Conservation (phyloP, 2,797 vertebrate species). For the Peromyscus aztecus region DNA sequence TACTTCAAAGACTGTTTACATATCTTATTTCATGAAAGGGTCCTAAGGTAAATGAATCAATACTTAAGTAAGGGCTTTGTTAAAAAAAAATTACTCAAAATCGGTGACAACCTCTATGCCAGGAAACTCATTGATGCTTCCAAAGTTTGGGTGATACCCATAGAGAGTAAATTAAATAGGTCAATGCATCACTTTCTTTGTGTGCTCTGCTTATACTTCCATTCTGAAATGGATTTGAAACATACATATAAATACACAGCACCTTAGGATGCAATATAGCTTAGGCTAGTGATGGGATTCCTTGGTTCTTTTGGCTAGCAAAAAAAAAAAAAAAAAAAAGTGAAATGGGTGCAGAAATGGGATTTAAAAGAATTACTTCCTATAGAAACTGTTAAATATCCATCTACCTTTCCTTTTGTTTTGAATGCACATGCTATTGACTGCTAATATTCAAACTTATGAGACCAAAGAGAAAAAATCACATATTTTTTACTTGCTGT, state of each 20-base stretch:
- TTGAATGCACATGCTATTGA: neutral
- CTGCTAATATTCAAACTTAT: neutral
- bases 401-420: neutral
- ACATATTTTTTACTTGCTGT: neutral
- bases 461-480: neutral
- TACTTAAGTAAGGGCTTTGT: neutral
- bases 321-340: neutral
- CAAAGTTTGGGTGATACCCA: neutral
- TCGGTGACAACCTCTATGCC: neutral
- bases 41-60: neutral
- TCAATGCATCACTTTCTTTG: neutral
- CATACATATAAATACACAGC: neutral
- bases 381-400: neutral
- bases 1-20: neutral
- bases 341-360: neutral
- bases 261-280: neutral
- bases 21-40: neutral
- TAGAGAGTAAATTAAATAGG: conserved; percentile 11
- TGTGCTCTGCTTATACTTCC: neutral
- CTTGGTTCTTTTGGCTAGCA: neutral
- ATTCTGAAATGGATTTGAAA: neutral
- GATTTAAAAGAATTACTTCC: neutral
- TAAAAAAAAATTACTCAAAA: conserved; percentile 7
- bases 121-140: neutral
- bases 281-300: neutral